Evolutionary conservation across 2,888 invertebrate genomes (phyloP).

Genomic region (Oegoconia quadripuncta): DNA sequence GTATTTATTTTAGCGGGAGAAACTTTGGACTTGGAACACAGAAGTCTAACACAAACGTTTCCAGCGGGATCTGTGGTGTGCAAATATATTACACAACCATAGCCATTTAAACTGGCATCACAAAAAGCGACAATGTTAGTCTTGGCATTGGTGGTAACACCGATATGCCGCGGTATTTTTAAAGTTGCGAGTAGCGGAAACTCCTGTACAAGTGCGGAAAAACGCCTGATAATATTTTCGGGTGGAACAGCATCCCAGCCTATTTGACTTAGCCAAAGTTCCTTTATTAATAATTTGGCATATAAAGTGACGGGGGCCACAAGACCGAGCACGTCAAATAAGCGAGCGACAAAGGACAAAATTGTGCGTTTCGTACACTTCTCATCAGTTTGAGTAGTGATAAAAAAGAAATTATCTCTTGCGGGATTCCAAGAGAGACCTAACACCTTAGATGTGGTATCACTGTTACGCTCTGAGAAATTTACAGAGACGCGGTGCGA

Average conservation of each 20-base stretch:
- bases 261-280: conserved; percentile 1
- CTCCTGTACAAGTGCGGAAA: background rate
- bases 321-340: conserved; percentile 12
- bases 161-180: conserved; percentile 7
- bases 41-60: background rate
- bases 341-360: conserved; percentile 9
- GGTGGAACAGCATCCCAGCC: conserved; percentile 4
- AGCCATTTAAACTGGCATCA: conserved; percentile 7
- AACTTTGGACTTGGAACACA: conserved; percentile 1
- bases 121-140: conserved; percentile 4
- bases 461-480: background rate
- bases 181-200: background rate
- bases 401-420: conserved; percentile 5
- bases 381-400: background rate
- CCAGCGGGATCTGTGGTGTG: background rate
- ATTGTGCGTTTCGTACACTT: conserved; percentile 10
- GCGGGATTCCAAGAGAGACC: conserved; percentile 6
- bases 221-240: background rate
- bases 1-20: conserved; percentile 1
- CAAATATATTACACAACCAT: conserved; percentile 6
- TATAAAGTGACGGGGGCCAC: conserved; percentile 7
- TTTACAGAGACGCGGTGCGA: background rate
- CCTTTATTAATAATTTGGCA: conserved; percentile 8
- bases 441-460: background rate
- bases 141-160: background rate